These are phyloP conservation scores for Cairina moschata DNA, from an alignment of 2,113 vertebrate species.

Conservation along the genomic window DNA sequence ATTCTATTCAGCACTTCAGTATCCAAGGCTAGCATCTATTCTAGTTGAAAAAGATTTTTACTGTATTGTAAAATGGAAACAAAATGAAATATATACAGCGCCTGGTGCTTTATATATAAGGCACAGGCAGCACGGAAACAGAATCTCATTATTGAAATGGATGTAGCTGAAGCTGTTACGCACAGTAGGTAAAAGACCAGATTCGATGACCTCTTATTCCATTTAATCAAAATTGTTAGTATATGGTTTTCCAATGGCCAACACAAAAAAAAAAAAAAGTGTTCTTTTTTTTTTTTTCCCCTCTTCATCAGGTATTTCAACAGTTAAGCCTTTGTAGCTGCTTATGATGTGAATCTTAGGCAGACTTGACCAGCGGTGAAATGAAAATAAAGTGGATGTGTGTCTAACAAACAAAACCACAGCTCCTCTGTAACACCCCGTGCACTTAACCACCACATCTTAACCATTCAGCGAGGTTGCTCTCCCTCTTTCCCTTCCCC, in stretches of 20 bases:
- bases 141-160: constrained; percentile 58
- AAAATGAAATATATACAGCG: constrained; percentile 64
- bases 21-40: constrained; percentile 61
- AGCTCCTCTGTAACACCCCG: not conserved
- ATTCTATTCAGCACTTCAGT: constrained; percentile 56
- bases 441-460: not conserved
- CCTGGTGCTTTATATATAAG: constrained; percentile 44
- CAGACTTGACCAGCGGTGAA: constrained; percentile 4
- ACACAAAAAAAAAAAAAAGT: not conserved
- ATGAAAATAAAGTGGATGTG: constrained; percentile 1
- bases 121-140: constrained; percentile 40
- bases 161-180: constrained; percentile 49
- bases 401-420: constrained; percentile 30
- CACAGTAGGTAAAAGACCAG: constrained; percentile 50
- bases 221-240: constrained; percentile 64
- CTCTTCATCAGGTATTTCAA: constrained; percentile 9
- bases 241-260: constrained; percentile 46
- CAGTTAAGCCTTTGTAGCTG: constrained; percentile 24
- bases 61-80: constrained; percentile 63
- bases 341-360: constrained; percentile 33
- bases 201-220: constrained; percentile 59
- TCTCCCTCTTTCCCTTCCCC: not conserved
- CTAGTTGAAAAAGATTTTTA: constrained; percentile 62
- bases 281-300: not conserved
- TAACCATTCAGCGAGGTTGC: not conserved